Evolutionary conservation across 2,113 vertebrate genomes (phyloP), one percentile per base, ranked within the genome.

Genomic region (Melozone crissalis): DNA sequence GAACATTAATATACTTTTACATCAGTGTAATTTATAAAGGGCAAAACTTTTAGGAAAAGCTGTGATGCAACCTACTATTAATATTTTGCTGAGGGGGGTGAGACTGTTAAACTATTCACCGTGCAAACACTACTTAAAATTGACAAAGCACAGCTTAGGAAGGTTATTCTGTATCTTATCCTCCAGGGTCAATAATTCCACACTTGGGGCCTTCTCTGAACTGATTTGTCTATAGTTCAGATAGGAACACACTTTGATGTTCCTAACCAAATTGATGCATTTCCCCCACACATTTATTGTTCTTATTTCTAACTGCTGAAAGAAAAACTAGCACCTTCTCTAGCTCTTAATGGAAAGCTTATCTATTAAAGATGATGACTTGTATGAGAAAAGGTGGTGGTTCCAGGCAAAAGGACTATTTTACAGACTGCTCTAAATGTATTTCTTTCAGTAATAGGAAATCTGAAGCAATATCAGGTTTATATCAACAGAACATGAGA

Each of bases 121-220:
- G 84, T 86, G 94, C 52, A 83, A 91, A 63, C n/a, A 49, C 43
- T 72, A 39, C 72, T 92, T 92, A 86, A 86, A 93, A 94, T 78
- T 85, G 90, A 90, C 59, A 65, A 75, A 96, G 72, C 41, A 39
- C 33, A 78, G 57, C 68, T 41, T 35, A 75, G 65, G 41, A 94
- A 93, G 65, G 68, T 88, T 88, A 74, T 86, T 90, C 68, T 81
- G 61, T 65, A 62, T 81, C 69, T 88, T 78, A 71, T 78, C 41
- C 44, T 89, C 41, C 76, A 78, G 83, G 57, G 95, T 94, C 92
- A 96, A 88, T 97, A 96, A 96, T 78, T 95, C 86, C 65, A 54
- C 82, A 88, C 68, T 89, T 65, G 49, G 54, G 86, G 82, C 49
- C 26, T 88, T 65, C 47, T 49, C 79, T 84, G 85, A 88, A 92